Percentiles rank a stretch among this genome's conserved stretches.
These are phyloP conservation scores for Nicator chloris DNA, from an alignment of 2,113 vertebrate species.

Conservation along the genomic window DNA sequence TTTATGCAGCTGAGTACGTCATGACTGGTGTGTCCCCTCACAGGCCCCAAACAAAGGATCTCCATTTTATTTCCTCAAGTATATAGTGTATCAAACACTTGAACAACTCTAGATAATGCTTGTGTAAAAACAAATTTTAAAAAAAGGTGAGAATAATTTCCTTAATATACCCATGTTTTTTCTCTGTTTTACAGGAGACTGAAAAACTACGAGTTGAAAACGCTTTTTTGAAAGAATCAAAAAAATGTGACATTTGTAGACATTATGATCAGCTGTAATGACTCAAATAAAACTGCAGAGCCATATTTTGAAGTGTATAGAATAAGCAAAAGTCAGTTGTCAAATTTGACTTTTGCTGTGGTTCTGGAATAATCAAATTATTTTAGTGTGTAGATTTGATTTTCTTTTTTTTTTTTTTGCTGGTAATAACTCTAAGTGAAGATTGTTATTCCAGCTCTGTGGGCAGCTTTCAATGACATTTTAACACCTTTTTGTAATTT, in stretches of 20 bases:
- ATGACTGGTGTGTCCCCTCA: not conserved
- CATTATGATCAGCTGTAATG: not conserved
- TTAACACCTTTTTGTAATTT: not conserved
- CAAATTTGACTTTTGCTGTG: not conserved
- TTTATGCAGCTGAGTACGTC: not conserved
- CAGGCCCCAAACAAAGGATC: not conserved
- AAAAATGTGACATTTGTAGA: constrained; percentile 34
- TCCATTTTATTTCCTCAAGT: not conserved
- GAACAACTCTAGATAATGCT: not conserved
- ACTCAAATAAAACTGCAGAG: not conserved
- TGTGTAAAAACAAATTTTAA: not conserved
- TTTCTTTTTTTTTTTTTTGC: not conserved
- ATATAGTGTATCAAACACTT: not conserved
- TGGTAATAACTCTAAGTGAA: not conserved
- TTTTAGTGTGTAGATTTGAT: not conserved
- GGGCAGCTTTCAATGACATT: not conserved
- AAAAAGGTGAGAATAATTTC: not conserved
- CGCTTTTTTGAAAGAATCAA: constrained; percentile 69
- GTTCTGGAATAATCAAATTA: not conserved
- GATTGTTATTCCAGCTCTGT: not conserved
- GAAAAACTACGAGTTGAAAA: constrained; percentile 82
- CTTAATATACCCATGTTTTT: not conserved
- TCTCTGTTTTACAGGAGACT: constrained; percentile 73
- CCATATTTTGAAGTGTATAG: not conserved
- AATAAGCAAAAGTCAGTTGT: not conserved